Conservation (phyloP, 2,797 vertebrate species). For the Sylvilagus floridanus region DNA sequence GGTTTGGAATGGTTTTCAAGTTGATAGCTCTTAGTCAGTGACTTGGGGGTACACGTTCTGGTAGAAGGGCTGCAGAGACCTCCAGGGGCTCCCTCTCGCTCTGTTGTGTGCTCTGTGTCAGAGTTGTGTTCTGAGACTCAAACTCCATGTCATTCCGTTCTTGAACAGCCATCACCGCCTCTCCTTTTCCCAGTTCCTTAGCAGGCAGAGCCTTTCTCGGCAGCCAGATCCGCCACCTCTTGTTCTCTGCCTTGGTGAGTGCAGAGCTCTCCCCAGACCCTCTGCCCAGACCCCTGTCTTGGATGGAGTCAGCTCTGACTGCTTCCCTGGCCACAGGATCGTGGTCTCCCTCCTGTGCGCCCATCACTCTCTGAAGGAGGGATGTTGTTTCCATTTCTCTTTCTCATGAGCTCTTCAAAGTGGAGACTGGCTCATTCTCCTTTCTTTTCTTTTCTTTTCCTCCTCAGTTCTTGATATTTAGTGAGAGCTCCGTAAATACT, state of each 20-base stretch:
- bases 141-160: not conserved
- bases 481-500: not conserved
- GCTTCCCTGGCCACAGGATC: not conserved
- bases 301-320: not conserved
- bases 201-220: not conserved
- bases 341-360: not conserved
- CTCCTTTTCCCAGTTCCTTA: not conserved
- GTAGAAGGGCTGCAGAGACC: not conserved
- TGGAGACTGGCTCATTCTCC: not conserved
- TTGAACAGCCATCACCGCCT: not conserved
- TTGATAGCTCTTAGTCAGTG: not conserved
- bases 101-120: not conserved
- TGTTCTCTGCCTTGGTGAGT: too few relatives aligned
- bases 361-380: not conserved
- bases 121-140: not conserved
- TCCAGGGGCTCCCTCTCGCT: not conserved
- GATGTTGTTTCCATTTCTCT: not conserved
- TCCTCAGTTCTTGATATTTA: not conserved
- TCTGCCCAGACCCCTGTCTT: not conserved
- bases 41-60: not conserved
- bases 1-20: slow-evolving; percentile 28
- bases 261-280: not conserved
- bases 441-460: too few relatives aligned
- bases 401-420: not conserved
- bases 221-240: not conserved